Evolutionary conservation across 2,797 vertebrate genomes (phyloP).

Genomic region (Oryzias dopingdopingensis): DNA sequence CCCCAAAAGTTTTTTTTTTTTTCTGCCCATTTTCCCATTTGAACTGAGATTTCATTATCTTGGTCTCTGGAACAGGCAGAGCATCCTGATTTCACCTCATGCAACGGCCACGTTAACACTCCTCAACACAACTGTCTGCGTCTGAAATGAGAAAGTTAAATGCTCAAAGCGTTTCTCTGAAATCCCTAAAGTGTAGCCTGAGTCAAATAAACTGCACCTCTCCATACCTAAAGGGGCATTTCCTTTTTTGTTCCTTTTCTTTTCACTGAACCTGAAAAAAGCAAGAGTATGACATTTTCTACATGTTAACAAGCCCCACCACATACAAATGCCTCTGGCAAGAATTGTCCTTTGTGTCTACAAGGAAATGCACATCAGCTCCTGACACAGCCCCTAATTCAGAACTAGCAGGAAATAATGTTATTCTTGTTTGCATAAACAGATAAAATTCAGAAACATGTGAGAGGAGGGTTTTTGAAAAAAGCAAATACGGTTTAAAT

Average conservation of each 20-base stretch:
- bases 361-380: conserved; percentile 32
- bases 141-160: conserved; percentile 57
- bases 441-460: conserved; percentile 13
- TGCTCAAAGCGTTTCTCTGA: conserved; percentile 27
- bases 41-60: conserved; percentile 69
- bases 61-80: conserved; percentile 63
- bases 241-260: conserved; percentile 22
- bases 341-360: conserved; percentile 59
- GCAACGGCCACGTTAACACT: conserved; percentile 46
- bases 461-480: background rate
- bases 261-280: conserved; percentile 36
- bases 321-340: conserved; percentile 49
- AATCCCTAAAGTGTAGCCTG: conserved; percentile 21
- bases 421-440: conserved; percentile 26
- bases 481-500: background rate
- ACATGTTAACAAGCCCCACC: conserved; percentile 56
- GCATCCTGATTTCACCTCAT: conserved; percentile 60
- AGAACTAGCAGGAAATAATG: conserved; percentile 20
- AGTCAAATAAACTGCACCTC: conserved; percentile 48
- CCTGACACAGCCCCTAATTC: conserved; percentile 31
- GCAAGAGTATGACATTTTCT: conserved; percentile 54
- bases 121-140: conserved; percentile 41
- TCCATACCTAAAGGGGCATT: conserved; percentile 19
- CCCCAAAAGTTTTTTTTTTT: conserved; percentile 44
- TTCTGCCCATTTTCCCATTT: conserved; percentile 53